Evolutionary conservation across 2,797 vertebrate species (phyloP), one percentile per base, ranked within the genome.

Genomic region (Arvicola amphibius): DNA sequence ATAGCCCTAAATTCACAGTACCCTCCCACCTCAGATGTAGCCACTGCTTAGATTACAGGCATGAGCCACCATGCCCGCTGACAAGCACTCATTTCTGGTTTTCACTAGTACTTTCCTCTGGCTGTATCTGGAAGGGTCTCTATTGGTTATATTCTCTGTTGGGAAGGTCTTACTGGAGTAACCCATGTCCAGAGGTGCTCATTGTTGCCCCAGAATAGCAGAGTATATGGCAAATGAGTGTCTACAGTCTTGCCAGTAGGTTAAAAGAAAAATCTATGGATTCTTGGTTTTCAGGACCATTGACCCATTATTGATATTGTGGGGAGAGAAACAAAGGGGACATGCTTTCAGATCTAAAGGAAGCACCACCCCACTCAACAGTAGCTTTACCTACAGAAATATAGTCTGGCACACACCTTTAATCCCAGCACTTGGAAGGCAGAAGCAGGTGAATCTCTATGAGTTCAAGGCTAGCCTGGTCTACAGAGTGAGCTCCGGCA

Each of bases 131-230:
- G 59, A 95, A 92, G 56, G 1, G 78, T 61, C 69, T 85, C 27
- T 87, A 3, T 46, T 87, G 19, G 40, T 91, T 48, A 86, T 88
- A 40, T 37, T 59, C 27, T 92, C 81, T 25, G 48, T 92, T 87
- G 32, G 34, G 63, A 94, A 96, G 91, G 23, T 29, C 40, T 95
- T 94, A 25, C 67, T 94, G 59, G 40, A 32, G 56, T 84, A 27
- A 17, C 40, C 51, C 37, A 76, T 25, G 80, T 71, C 89, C 63
- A 87, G 17, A 79, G 23, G 40, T 37, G 17, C 2, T 32, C 19
- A 40, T 71, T 79, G 21, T 65, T 79, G n/a, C 13, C 69, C 78
- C 48, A 81, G 17, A 69, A 95, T 43, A 74, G 32, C 69, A 85
- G 29, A 48, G 23, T 61, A 21, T 56, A 16, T 46, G 25, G n/a